Base-by-base conservation (phyloP, 2,888 invertebrate species). In the Dynastes maya region DNA sequence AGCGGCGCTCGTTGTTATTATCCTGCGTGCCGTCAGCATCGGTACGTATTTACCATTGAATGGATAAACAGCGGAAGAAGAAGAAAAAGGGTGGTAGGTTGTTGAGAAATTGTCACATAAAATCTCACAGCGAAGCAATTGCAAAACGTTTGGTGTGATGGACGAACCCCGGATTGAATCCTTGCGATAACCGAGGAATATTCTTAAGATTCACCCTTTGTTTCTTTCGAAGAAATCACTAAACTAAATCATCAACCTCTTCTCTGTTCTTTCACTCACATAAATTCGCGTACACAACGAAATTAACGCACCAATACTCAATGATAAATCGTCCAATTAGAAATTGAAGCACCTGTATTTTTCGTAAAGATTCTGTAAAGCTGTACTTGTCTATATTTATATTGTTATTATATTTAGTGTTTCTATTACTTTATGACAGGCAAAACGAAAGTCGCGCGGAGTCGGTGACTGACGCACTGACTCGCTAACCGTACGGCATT, bases 401-500 rank as follows among this genome's bases (percentile, higher is more conserved):
- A 16, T 58, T 77, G 58, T 49, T 27, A 13, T 29, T 78, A 49
- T 16, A 61, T 65, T 67, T 70, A 81, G 81, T 83, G 82, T 84
- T 22, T 22, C 22, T 22, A 22, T 22, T 22, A 81, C 9, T 82
- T 84, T 86, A 83, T 84, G 82, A 82, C 82, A 82, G 81, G 61
- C 61, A 74, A 37, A 58, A 22, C 72, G 72, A 74, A 74, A 74
- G 61, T 61, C 72, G 61, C 72, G 72, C 32, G 32, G 61, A 82
- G 82, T 80, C 82, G 81, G 82, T 82, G 81, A 83, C 81, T 83
- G 83, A 83, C 83, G 79, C 82, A 84, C 84, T 85, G 84, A 83
- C 84, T 85, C 87, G 83, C 84, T 85, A 74, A 74, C 72, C 72
- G 86, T 84, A 86, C 87, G 86, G 87, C 86, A 86, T 87, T 87